A percentile compares a stretch with the other conserved stretches of the same genome.
Evolutionary conservation across 2,888 invertebrate species (phyloP).

Genomic region (Synanthedon myopaeformis): DNA sequence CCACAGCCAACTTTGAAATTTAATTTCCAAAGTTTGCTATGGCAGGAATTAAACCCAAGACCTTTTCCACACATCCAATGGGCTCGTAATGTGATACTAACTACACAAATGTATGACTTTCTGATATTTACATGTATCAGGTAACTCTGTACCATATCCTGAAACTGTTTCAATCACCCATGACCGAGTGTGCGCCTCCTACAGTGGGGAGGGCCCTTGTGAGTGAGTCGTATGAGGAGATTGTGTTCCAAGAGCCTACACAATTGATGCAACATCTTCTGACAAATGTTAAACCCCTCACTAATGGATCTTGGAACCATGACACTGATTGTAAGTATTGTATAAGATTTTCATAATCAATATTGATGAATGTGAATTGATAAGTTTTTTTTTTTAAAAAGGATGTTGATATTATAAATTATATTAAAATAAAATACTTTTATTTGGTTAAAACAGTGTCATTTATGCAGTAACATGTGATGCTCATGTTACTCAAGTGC

Average conservation of each 20-base stretch:
- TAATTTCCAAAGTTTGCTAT: too few species aligned
- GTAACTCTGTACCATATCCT: constrained; percentile 95
- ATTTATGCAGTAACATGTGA: too few species aligned
- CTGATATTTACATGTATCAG: constrained; percentile 59
- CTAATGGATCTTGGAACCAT: constrained; percentile 81
- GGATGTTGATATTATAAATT: too few species aligned
- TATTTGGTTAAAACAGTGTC: too few species aligned
- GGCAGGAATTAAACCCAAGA: too few species aligned
- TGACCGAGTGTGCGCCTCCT: constrained; percentile 53
- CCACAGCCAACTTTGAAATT: too few species aligned
- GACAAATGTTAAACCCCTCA: constrained; percentile 80
- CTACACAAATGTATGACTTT: neutral
- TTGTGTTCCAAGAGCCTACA: constrained; percentile 92
- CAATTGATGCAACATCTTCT: constrained; percentile 91
- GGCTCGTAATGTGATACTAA: constrained; percentile 6
- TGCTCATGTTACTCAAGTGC: too few species aligned
- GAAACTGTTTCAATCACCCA: constrained; percentile 90
- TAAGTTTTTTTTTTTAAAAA: too few species aligned
- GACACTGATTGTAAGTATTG: constrained; percentile 85
- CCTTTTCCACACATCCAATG: neutral
- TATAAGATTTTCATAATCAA: neutral
- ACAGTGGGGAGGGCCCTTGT: constrained; percentile 75
- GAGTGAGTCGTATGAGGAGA: constrained; percentile 95
- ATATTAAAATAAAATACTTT: too few species aligned
- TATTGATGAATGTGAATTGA: too few species aligned